These are phyloP conservation scores for Cottoperca gobio DNA, from an alignment of 2,797 vertebrate species.

Conservation along the genomic window DNA sequence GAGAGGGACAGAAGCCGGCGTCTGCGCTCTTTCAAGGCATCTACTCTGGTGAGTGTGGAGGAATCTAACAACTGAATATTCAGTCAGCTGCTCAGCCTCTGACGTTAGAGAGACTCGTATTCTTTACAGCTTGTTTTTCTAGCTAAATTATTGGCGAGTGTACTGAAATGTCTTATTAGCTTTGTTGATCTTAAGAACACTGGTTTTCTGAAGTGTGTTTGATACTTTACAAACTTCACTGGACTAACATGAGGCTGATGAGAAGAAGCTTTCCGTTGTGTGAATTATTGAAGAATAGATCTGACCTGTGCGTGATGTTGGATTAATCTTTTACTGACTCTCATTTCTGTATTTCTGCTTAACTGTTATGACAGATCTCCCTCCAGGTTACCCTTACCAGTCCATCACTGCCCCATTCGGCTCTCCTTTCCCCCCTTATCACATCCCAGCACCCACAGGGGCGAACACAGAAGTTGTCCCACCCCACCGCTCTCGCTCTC, in stretches of 20 bases:
- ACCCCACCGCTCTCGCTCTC: constrained; percentile 82
- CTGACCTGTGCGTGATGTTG: background rate
- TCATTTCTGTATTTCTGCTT: constrained; percentile 26
- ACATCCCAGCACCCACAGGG: constrained; percentile 85
- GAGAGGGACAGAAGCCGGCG: constrained; percentile 85
- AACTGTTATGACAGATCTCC: constrained; percentile 84
- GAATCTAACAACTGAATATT: background rate
- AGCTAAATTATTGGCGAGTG: background rate
- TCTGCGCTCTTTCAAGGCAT: constrained; percentile 85
- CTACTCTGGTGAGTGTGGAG: constrained; percentile 88
- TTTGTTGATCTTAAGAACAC: background rate
- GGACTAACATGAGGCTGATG: too few relatives aligned
- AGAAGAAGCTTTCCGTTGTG: too few relatives aligned
- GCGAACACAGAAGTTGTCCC: constrained; percentile 85
- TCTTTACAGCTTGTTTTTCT: background rate
- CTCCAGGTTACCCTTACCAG: constrained; percentile 91
- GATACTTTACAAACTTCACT: too few relatives aligned
- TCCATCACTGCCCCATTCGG: constrained; percentile 90
- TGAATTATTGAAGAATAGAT: background rate
- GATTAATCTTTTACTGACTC: background rate
- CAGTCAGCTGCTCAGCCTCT: background rate
- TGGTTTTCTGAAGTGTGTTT: too few relatives aligned
- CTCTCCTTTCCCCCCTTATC: constrained; percentile 89
- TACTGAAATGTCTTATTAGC: background rate
- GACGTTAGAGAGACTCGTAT: background rate